phyloP scores from a whole-genome alignment of 1,140 invertebrate genomes.

The Drosophila novamexicana region DNA sequence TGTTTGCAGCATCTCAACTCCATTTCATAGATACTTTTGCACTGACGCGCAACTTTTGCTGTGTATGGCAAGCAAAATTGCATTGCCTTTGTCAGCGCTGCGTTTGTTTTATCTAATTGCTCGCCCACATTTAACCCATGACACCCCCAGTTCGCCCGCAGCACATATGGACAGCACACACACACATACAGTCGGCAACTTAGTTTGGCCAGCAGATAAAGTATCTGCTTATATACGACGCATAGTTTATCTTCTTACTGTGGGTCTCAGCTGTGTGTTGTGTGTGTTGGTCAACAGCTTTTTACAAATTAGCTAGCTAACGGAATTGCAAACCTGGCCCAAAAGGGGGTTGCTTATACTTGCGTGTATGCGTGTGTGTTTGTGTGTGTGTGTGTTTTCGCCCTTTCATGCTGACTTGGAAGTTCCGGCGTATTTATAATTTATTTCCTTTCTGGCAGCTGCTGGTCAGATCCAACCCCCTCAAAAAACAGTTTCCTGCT shows the following conservation, averaged over 20 bases:
- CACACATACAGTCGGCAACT: conserved; percentile 31
- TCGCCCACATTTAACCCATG: conserved; percentile 15
- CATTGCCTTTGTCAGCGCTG: conserved; percentile 81
- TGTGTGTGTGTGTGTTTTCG: conserved; percentile 47
- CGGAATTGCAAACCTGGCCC: conserved; percentile 74
- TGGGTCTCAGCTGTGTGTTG: conserved; percentile 66
- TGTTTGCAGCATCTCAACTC: conserved; percentile 51
- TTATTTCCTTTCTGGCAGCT: conserved; percentile 76
- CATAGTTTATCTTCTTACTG: conserved; percentile 77
- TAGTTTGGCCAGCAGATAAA: conserved; percentile 69
- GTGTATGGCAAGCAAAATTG: conserved; percentile 74
- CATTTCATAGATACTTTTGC: conserved; percentile 61
- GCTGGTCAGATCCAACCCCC: conserved; percentile 50
- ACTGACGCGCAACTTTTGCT: conserved; percentile 75
- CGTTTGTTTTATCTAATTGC: conserved; percentile 83
- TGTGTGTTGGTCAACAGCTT: conserved; percentile 75
- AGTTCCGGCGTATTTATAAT: conserved; percentile 82
- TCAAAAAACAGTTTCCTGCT: conserved; percentile 30
- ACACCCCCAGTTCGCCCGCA: neutral
- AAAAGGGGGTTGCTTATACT: conserved; percentile 25
- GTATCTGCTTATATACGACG: conserved; percentile 72
- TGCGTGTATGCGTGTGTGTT: neutral
- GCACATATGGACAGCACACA: conserved; percentile 4
- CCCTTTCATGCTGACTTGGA: conserved; percentile 80
- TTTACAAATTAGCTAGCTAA: conserved; percentile 81